Evolutionary conservation across 2,113 vertebrate genomes (phyloP), one percentile per base, ranked within the genome.

Genomic region (Callipepla squamata): DNA sequence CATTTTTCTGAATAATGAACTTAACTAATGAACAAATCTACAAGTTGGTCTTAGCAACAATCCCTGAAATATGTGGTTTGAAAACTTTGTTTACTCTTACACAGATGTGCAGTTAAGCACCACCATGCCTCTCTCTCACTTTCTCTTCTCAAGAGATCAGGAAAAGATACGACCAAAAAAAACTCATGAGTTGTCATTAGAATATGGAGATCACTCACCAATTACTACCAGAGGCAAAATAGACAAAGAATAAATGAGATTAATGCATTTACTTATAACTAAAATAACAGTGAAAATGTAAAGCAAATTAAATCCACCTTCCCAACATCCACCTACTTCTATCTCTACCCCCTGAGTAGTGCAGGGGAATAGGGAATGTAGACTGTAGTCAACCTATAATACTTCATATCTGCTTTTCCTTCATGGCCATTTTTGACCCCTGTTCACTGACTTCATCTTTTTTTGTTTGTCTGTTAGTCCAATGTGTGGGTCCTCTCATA

Each of bases 401-500:
- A 36, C 36, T 25, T 62, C 16, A 15, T 26, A 6, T 38, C 36
- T 38, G 14, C 36, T 26, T 9, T 25, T 62, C 59, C 59, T 61
- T 16, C 23, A 38, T 38, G 59, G 22, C 26, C 59, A 62, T 36
- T 38, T 23, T 38, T 36, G 25, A 13, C 6, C 22, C 15, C 59
- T 62, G 36, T 25, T 62, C 28, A 53, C 16, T 28, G 26, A 3
- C 28, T 53, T 53, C 15, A 30, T 53, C 26, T 30, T 53, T 53
- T 53, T 57, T 57, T 13, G 4, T 40, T 40, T 40, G 11, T 40
- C 28, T 57, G 16, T 12, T 21, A 38, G 11, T 21, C 1, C 4
- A 13, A 2, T 61, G 20, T 57, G 3, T 0, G 2, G 0, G 6
- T 38, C 8, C 11, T 73, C 8, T 61, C 1, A 2, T 22, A 15